Percentiles rank a stretch among this genome's conserved stretches.
phyloP scores from a whole-genome alignment of 2,113 vertebrate genomes.

The Perognathus longimembris region DNA sequence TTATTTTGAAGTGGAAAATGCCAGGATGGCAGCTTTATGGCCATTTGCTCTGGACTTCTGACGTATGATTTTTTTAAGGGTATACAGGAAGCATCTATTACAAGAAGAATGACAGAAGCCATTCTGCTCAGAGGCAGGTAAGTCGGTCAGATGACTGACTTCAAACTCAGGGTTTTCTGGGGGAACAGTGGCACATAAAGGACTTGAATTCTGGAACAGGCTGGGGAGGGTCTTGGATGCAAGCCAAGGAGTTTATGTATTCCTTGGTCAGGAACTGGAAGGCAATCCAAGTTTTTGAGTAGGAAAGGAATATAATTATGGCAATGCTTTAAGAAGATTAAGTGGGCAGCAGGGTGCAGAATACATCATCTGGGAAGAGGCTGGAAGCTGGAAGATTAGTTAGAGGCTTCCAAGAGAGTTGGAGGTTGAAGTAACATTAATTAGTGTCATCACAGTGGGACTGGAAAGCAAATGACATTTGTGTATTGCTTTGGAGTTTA shows the following conservation, averaged over 20 bases:
- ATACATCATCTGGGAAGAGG: conserved; percentile 43
- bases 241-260: conserved; percentile 13
- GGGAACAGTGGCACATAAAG: background rate
- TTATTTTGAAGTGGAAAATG: background rate
- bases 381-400: conserved; percentile 33
- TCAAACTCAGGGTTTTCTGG: background rate
- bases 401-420: background rate
- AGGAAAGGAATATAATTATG: background rate
- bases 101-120: background rate
- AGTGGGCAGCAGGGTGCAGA: background rate
- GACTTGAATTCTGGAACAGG: background rate
- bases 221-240: background rate
- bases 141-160: background rate
- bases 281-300: background rate
- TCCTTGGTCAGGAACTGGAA: conserved; percentile 46
- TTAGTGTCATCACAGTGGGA: background rate
- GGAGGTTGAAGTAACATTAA: background rate
- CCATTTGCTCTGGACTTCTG: background rate
- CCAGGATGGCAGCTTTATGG: background rate
- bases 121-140: background rate
- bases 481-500: background rate
- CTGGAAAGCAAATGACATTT: conserved; percentile 36
- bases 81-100: background rate
- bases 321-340: conserved; percentile 59
- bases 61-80: background rate